A percentile compares a stretch with the other conserved stretches of the same genome.
Conservation (phyloP, 2,113 vertebrate species). For the Pterocles gutturalis region DNA sequence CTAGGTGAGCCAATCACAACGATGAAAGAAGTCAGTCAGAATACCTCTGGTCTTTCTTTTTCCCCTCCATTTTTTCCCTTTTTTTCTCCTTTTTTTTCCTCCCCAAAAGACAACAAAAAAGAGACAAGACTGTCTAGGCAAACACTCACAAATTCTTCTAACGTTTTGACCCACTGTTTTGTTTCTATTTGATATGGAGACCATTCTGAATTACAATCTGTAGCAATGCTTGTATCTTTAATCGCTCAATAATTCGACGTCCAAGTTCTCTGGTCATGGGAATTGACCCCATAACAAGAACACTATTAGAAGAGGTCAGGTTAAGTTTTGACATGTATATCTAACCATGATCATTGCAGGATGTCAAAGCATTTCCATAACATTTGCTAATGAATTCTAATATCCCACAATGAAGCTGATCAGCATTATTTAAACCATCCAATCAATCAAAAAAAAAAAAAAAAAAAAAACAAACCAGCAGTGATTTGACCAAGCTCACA, state of each 20-base stretch:
- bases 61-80: not conserved
- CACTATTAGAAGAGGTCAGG: not conserved
- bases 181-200: not conserved
- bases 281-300: not conserved
- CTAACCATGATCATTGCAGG: not conserved
- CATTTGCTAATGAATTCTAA: not conserved
- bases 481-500: not conserved
- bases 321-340: not conserved
- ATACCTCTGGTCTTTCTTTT: not conserved
- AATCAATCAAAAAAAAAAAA: not conserved
- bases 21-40: not conserved
- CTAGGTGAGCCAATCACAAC: not conserved
- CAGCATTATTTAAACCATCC: not conserved
- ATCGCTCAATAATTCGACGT: not conserved
- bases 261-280: not conserved
- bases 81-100: not conserved
- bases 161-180: not conserved
- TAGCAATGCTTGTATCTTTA: not conserved
- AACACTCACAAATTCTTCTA: not conserved
- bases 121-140: not conserved
- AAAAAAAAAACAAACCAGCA: not conserved
- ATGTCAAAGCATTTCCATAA: not conserved
- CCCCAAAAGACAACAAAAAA: not conserved
- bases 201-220: not conserved
- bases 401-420: not conserved